Evolutionary conservation across 2,113 vertebrate genomes (phyloP).

Genomic region (Potamarius usumacintae): DNA sequence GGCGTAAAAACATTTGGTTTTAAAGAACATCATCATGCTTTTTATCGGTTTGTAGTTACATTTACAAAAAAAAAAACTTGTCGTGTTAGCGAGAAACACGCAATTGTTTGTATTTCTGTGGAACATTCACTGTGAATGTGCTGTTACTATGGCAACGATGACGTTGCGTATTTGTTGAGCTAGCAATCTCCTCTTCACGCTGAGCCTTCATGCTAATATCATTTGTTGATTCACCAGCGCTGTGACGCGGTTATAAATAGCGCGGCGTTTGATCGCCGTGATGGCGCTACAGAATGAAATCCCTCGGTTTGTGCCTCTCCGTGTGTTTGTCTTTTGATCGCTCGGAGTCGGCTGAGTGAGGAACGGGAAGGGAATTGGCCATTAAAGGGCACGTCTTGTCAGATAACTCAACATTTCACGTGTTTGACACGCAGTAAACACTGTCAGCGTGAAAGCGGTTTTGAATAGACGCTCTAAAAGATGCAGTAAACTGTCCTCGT

Average conservation of each 20-base stretch:
- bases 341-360: not conserved
- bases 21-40: not conserved
- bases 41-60: not conserved
- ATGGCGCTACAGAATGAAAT: not conserved
- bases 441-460: not conserved
- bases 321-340: not conserved
- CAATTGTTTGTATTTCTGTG: too few species aligned
- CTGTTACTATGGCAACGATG: not conserved
- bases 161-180: not conserved
- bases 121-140: too few species aligned
- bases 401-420: not conserved
- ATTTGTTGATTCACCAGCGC: not conserved
- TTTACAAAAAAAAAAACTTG: not conserved
- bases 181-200: not conserved
- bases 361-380: constrained; percentile 15
- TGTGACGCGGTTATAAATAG: not conserved
- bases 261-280: not conserved
- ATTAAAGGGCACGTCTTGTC: constrained; percentile 15
- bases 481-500: constrained; percentile 5
- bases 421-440: constrained; percentile 9
- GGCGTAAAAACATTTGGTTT: not conserved
- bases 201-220: not conserved
- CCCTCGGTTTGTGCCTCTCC: not conserved
- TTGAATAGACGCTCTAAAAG: not conserved
- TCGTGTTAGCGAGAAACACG: not conserved